These are phyloP conservation scores for Drosophila diplacantha DNA, from an alignment of 2,888 invertebrate genomes.

Conservation along the genomic window DNA sequence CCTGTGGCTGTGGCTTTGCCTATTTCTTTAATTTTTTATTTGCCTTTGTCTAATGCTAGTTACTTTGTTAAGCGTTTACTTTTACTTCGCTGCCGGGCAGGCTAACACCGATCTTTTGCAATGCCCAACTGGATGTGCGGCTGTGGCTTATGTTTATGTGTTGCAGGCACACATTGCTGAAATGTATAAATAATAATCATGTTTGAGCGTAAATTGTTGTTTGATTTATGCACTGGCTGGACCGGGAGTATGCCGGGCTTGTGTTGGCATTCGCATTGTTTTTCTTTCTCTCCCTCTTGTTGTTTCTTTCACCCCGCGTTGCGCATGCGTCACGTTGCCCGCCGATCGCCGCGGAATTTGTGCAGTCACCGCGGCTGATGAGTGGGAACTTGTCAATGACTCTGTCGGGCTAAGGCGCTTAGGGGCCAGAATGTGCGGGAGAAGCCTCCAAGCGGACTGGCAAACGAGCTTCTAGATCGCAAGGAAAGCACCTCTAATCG, in stretches of 20 bases:
- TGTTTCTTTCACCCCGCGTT: conserved; percentile 31
- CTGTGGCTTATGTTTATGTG: conserved; percentile 27
- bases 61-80: conserved; percentile 51
- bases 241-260: conserved; percentile 55
- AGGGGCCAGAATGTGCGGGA: conserved; percentile 3
- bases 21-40: conserved; percentile 38
- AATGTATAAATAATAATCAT: conserved; percentile 58
- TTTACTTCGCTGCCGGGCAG: conserved; percentile 45
- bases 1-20: conserved; percentile 31
- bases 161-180: conserved; percentile 69
- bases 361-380: conserved; percentile 24
- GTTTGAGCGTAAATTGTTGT: conserved; percentile 55
- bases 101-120: conserved; percentile 56
- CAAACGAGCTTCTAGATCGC: conserved; percentile 6
- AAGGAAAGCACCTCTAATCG: conserved; percentile 4
- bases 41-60: conserved; percentile 60
- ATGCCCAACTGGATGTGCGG: conserved; percentile 49
- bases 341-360: conserved; percentile 3
- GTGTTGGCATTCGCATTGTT: conserved; percentile 25
- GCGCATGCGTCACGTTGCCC: conserved; percentile 37
- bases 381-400: conserved; percentile 19
- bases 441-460: conserved; percentile 9
- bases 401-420: conserved; percentile 12
- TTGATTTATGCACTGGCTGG: conserved; percentile 50
- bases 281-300: conserved; percentile 1